Evolutionary conservation across 37 sponge, comb jelly and placozoan species (phyloP).

Genomic region (Mnemiopsis leidyi): DNA sequence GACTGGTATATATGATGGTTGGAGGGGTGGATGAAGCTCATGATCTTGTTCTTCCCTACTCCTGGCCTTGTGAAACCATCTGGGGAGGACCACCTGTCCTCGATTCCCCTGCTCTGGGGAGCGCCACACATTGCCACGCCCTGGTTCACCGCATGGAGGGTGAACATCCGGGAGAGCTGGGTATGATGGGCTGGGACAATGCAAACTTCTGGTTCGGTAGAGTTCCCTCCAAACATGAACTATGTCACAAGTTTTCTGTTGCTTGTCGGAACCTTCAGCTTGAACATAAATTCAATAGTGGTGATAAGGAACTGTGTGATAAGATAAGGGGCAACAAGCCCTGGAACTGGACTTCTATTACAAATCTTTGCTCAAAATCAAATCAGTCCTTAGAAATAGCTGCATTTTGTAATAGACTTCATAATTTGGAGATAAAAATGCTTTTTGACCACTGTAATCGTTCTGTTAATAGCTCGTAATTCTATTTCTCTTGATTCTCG

Average conservation of each 20-base stretch:
- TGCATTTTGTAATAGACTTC: background rate
- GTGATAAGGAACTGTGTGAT: background rate
- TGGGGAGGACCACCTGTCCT: constrained; percentile 52
- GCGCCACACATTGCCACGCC: background rate
- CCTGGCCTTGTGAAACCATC: background rate
- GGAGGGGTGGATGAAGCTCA: constrained; percentile 59
- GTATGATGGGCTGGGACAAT: constrained; percentile 28
- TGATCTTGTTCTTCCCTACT: constrained; percentile 56
- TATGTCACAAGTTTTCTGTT: background rate
- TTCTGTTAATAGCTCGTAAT: background rate
- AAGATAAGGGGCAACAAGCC: background rate
- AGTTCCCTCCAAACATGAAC: background rate
- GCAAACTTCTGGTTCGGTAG: background rate
- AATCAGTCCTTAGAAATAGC: background rate
- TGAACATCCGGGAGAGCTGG: background rate
- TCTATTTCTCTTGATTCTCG: no score
- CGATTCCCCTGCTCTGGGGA: constrained; percentile 35
- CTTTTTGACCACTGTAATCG: constrained; percentile 27
- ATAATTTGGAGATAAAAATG: constrained; percentile 18
- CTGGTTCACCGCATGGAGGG: constrained; percentile 39
- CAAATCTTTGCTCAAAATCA: background rate
- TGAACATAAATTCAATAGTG: background rate
- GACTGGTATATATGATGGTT: constrained; percentile 27
- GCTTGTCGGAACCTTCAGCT: background rate
- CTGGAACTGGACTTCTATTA: background rate